phyloP scores from a whole-genome alignment of 2,888 invertebrate species.

The Adelphocoris suturalis region DNA sequence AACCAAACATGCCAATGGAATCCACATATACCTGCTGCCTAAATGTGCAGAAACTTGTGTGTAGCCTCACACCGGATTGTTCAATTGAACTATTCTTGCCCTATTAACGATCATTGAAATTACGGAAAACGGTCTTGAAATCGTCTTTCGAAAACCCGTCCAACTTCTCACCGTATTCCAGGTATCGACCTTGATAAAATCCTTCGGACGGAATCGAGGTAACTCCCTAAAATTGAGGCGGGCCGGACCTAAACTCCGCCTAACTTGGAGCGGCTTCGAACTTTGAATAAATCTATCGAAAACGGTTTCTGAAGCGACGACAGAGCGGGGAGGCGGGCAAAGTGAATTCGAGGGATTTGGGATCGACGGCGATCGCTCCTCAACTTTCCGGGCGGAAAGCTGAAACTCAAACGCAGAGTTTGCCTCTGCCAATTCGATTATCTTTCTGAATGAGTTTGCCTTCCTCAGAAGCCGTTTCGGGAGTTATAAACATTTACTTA shows the following conservation, averaged over 20 bases:
- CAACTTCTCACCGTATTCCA: too few relatives aligned
- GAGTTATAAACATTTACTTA: too few relatives aligned
- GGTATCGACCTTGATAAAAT: background rate
- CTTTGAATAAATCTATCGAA: slow-evolving; percentile 11
- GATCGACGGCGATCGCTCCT: background rate
- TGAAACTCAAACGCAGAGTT: background rate
- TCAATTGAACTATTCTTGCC: too few relatives aligned
- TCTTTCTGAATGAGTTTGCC: background rate
- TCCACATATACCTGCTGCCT: too few relatives aligned
- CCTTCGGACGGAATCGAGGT: background rate
- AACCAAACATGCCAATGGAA: too few relatives aligned
- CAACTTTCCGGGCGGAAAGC: background rate
- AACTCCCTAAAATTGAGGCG: background rate
- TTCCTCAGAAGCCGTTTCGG: too few relatives aligned
- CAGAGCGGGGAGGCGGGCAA: background rate
- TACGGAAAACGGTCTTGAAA: too few relatives aligned
- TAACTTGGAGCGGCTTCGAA: background rate
- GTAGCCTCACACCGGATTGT: too few relatives aligned
- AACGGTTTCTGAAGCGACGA: background rate
- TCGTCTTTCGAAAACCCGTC: too few relatives aligned
- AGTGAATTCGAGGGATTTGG: slow-evolving; percentile 2
- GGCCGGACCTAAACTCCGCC: background rate
- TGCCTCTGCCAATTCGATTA: background rate
- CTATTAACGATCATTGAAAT: too few relatives aligned
- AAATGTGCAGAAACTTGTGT: too few relatives aligned